phyloP scores from a whole-genome alignment of 1,140 invertebrate genomes.

The Drosophila obscura region DNA sequence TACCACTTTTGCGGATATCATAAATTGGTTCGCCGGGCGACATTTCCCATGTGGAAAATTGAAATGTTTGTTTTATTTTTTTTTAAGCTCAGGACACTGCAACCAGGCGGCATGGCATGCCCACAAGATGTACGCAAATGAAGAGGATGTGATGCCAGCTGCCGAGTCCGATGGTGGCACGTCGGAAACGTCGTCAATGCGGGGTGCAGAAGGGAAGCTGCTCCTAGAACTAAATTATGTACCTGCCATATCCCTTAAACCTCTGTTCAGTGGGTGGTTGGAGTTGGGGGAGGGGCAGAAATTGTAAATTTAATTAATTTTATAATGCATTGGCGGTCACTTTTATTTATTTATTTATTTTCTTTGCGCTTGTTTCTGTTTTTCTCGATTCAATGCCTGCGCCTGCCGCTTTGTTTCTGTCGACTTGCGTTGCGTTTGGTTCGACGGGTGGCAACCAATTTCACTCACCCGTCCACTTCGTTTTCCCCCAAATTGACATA shows the following conservation, averaged over 20 bases:
- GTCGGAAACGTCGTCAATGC: no score
- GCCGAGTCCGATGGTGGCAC: no score
- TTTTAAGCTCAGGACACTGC: constrained; percentile 21
- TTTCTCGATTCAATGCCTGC: neutral
- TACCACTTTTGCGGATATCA: constrained; percentile 77
- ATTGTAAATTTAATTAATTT: constrained; percentile 73
- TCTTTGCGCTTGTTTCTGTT: constrained; percentile 2
- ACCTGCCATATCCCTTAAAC: no score
- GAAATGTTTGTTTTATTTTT: constrained; percentile 47
- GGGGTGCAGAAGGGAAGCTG: no score
- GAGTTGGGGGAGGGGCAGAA: neutral
- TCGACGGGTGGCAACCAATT: constrained; percentile 10
- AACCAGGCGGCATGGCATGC: neutral
- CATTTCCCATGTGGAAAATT: constrained; percentile 81
- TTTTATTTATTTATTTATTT: constrained; percentile 19
- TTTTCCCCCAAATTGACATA: constrained; percentile 75
- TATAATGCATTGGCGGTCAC: constrained; percentile 47
- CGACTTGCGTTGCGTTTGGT: constrained; percentile 9
- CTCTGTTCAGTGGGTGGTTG: no score
- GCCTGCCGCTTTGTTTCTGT: constrained; percentile 2
- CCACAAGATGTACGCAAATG: no score
- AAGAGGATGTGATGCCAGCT: no score
- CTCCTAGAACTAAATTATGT: no score
- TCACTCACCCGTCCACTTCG: constrained; percentile 24
- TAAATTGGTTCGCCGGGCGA: constrained; percentile 75